A percentile compares a stretch with the other conserved stretches of the same genome.
Evolutionary conservation across 2,888 invertebrate genomes (phyloP).

Genomic region (Oscheius sp.): DNA sequence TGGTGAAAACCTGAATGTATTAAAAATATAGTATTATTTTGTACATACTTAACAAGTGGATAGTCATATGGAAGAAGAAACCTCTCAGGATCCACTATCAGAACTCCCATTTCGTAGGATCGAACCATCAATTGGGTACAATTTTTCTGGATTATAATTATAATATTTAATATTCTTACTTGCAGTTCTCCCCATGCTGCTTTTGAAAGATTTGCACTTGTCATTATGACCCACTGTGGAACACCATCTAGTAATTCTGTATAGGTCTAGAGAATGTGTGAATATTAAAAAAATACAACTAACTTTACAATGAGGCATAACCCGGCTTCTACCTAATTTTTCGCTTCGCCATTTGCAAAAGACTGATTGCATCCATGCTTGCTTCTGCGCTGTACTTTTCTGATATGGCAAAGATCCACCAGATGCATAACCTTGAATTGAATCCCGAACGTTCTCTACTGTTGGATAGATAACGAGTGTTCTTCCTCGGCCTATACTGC

Average conservation of each 20-base stretch:
- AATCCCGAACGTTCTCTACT: constrained; percentile 85
- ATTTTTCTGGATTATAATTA: constrained; percentile 42
- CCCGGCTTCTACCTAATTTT: constrained; percentile 80
- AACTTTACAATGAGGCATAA: constrained; percentile 95
- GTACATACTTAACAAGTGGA: constrained; percentile 56
- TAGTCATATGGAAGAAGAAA: constrained; percentile 64
- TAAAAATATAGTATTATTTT: neutral
- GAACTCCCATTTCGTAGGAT: constrained; percentile 67
- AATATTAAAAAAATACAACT: neutral
- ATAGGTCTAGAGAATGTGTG: constrained; percentile 40
- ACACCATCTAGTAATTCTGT: constrained; percentile 45
- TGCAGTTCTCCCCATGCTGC: constrained; percentile 90
- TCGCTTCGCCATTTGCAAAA: constrained; percentile 82
- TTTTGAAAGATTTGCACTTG: constrained; percentile 92
- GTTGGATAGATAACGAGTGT: constrained; percentile 80
- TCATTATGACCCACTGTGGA: constrained; percentile 74
- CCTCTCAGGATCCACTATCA: constrained; percentile 51
- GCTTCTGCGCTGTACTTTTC: constrained; percentile 83
- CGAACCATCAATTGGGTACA: constrained; percentile 49
- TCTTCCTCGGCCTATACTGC: constrained; percentile 27
- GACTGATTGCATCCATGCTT: constrained; percentile 75
- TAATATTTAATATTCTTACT: constrained; percentile 74
- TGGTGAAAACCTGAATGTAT: constrained; percentile 34
- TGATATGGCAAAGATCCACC: constrained; percentile 91
- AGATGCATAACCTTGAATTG: constrained; percentile 86